phyloP scores from a whole-genome alignment of 2,797 vertebrate genomes.

The Bradypus variegatus region DNA sequence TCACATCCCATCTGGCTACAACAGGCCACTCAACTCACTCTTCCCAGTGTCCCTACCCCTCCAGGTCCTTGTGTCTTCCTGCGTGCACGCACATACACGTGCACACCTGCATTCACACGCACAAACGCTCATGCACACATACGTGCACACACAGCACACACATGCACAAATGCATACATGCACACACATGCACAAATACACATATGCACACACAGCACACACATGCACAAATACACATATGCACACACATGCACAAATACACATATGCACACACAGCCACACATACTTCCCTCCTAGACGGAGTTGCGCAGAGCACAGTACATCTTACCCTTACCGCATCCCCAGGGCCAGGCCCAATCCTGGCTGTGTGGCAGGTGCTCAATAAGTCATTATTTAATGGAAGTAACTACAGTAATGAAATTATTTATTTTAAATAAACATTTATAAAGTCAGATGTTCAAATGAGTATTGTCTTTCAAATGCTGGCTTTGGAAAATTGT shows the following conservation, averaged over 20 bases:
- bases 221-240: too few species aligned
- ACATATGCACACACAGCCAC: not conserved
- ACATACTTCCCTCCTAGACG: not conserved
- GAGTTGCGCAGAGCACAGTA: too few species aligned
- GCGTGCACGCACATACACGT: too few species aligned
- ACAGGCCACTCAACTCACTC: accelerated
- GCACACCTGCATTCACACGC: not conserved
- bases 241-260: not conserved
- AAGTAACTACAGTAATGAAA: not conserved
- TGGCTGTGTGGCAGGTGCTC: accelerated
- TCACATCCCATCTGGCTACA: accelerated
- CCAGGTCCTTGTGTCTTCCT: not conserved
- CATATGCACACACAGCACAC: not conserved
- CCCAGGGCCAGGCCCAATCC: not conserved
- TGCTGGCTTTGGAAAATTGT: not conserved
- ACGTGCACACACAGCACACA: too few species aligned
- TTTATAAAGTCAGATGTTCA: not conserved
- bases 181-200: not conserved
- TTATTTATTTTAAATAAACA: not conserved
- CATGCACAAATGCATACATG: too few species aligned
- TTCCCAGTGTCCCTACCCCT: too few species aligned
- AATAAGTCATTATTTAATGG: not conserved
- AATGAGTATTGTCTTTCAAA: not conserved
- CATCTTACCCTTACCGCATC: too few species aligned
- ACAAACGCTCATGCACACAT: not conserved